phyloP scores from a whole-genome alignment of 2,113 vertebrate genomes.

The Toxostoma redivivum region DNA sequence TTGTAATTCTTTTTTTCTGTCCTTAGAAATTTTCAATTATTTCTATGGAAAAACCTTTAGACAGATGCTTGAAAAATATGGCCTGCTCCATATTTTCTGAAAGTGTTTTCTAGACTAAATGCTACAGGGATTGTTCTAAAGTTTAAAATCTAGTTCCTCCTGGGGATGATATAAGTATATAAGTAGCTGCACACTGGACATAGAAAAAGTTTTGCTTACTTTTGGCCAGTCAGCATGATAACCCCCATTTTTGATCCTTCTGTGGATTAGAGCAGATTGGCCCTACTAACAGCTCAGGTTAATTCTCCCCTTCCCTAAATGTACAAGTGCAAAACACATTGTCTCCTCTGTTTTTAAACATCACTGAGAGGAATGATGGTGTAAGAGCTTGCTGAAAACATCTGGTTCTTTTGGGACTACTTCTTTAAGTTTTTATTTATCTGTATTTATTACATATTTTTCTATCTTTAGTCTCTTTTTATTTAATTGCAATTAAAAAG shows the following conservation, averaged over 20 bases:
- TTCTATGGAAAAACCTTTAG: not conserved
- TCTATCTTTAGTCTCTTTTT: not conserved
- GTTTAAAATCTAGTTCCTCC: not conserved
- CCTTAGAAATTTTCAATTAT: not conserved
- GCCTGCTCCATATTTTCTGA: not conserved
- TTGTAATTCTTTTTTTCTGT: not conserved
- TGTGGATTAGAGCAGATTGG: not conserved
- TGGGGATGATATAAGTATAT: not conserved
- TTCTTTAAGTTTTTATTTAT: not conserved
- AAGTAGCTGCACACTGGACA: not conserved
- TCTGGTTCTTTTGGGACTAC: not conserved
- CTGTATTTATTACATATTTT: not conserved
- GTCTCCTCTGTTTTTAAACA: not conserved
- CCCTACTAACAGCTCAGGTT: rapidly evolving
- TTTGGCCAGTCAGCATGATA: not conserved
- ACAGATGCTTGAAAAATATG: not conserved
- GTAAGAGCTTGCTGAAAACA: not conserved
- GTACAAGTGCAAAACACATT: not conserved
- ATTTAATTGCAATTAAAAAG: not conserved
- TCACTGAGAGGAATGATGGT: not conserved
- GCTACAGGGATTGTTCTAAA: not conserved
- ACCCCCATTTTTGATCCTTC: not conserved
- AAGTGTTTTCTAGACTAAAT: not conserved
- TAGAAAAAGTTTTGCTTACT: not conserved
- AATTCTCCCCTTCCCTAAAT: not conserved